Percentiles rank a stretch among this genome's conserved stretches.
Conservation (phyloP, 1,140 invertebrate species). For the Apis dorsata region DNA sequence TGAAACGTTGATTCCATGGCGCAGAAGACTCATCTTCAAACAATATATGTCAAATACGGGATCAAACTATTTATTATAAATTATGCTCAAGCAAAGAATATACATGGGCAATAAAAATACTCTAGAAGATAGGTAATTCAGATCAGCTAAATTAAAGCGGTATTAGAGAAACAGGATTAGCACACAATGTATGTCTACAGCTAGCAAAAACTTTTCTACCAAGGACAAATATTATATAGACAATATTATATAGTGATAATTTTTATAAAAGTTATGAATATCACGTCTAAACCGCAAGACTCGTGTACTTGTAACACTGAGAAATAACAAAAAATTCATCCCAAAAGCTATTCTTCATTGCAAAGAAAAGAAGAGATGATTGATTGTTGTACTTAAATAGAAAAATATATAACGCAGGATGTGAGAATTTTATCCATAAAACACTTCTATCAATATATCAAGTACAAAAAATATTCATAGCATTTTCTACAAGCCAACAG, state of each 20-base stretch:
- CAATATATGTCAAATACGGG: slow-evolving; percentile 26
- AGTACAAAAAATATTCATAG: not conserved
- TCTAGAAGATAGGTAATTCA: not conserved
- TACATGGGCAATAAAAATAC: slow-evolving; percentile 64
- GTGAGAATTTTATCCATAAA: too few species aligned
- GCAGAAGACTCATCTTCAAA: slow-evolving; percentile 67
- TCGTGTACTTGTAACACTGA: slow-evolving; percentile 77
- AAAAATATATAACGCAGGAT: slow-evolving; percentile 53
- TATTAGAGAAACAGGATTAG: slow-evolving; percentile 45
- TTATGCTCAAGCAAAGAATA: slow-evolving; percentile 60
- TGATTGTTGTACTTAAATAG: slow-evolving; percentile 69
- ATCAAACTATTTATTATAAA: slow-evolving; percentile 63
- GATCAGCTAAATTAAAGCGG: slow-evolving; percentile 12
- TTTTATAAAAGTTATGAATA: slow-evolving; percentile 11
- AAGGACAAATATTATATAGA: too few species aligned
- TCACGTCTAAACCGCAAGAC: slow-evolving; percentile 69
- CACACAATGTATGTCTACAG: slow-evolving; percentile 51
- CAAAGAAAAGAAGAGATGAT: too few species aligned
- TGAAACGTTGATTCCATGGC: slow-evolving; percentile 69
- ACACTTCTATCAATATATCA: too few species aligned
- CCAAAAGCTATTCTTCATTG: too few species aligned
- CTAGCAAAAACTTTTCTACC: slow-evolving; percentile 41
- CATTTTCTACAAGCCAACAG: slow-evolving; percentile 47
- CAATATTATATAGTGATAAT: too few species aligned
- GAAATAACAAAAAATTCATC: slow-evolving; percentile 65